Conservation (phyloP, 30 jellyfish, hydroid and myxozoan genomes). For the Pseudorhiza aurosa region DNA sequence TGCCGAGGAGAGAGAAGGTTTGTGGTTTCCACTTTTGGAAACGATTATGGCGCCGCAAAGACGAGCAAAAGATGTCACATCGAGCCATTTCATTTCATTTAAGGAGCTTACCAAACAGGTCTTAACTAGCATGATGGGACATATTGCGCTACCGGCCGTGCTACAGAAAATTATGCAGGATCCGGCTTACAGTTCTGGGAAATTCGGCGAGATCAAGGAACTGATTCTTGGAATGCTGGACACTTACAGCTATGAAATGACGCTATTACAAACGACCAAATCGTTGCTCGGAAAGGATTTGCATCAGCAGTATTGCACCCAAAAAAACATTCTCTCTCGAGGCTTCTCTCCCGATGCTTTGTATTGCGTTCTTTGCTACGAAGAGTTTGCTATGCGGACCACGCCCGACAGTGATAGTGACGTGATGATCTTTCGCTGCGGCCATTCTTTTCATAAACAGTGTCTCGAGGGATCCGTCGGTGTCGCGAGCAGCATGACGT, state of each 20-base stretch:
- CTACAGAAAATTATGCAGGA: constrained; percentile 96
- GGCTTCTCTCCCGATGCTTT: constrained; percentile 76
- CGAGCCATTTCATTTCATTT: constrained; percentile 86
- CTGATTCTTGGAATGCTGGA: constrained; percentile 95
- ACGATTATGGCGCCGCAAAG: constrained; percentile 98
- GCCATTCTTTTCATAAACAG: constrained; percentile 82
- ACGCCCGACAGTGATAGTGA: constrained; percentile 58
- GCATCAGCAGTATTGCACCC: constrained; percentile 84
- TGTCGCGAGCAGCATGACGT: constrained; percentile 75
- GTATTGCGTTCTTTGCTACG: constrained; percentile 72
- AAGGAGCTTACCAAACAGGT: constrained; percentile 95
- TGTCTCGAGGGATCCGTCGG: constrained; percentile 97
- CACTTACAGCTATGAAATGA: constrained; percentile 91
- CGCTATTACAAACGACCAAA: constrained; percentile 92
- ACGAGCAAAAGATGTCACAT: constrained; percentile 78
- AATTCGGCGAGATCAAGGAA: constrained; percentile 97
- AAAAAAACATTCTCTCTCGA: constrained; percentile 59
- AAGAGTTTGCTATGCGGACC: constrained; percentile 57
- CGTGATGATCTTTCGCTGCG: constrained; percentile 77
- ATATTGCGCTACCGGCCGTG: constrained; percentile 94
- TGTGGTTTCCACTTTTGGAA: constrained; percentile 97
- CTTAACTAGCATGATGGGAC: constrained; percentile 95
- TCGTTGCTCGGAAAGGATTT: constrained; percentile 83
- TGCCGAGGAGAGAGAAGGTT: constrained; percentile 90
- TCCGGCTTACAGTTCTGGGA: constrained; percentile 96